Evolutionary conservation across 1,140 invertebrate genomes (phyloP).

Genomic region (Lethrus apterus): DNA sequence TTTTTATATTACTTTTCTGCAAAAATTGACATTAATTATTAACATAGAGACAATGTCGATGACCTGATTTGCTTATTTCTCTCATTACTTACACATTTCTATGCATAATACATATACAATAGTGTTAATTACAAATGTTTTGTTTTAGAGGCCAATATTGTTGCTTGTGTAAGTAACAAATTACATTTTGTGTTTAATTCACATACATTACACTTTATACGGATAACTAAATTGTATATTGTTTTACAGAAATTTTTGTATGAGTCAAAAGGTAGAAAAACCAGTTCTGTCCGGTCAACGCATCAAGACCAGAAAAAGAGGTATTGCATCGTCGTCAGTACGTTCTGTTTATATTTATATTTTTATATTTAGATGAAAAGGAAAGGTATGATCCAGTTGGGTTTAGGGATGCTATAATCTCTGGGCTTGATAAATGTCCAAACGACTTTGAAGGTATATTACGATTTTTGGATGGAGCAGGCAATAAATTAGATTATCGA

Average conservation of each 20-base stretch:
- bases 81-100: too few species aligned
- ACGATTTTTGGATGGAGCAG: slow-evolving; percentile 88
- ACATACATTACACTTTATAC: not conserved
- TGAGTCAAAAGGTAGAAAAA: slow-evolving; percentile 99
- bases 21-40: not conserved
- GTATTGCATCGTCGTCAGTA: slow-evolving; percentile 49
- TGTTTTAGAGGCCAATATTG: slow-evolving; percentile 15
- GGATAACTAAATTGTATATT: not conserved
- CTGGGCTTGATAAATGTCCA: slow-evolving; percentile 86
- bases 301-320: slow-evolving; percentile 99
- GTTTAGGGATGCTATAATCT: slow-evolving; percentile 92
- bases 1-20: slow-evolving; percentile 2
- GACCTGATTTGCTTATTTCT: slow-evolving; percentile 6
- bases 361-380: slow-evolving; percentile 83
- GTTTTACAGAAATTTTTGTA: slow-evolving; percentile 88
- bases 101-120: slow-evolving; percentile 5
- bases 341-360: slow-evolving; percentile 3
- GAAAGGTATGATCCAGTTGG: slow-evolving; percentile 97
- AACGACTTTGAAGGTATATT: slow-evolving; percentile 87
- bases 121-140: slow-evolving; percentile 12
- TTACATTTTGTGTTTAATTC: slow-evolving; percentile 10
- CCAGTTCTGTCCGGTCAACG: slow-evolving; percentile 99
- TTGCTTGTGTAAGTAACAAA: slow-evolving; percentile 15
- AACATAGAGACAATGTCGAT: slow-evolving; percentile 11
- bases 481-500: slow-evolving; percentile 93